Conservation (phyloP, 2,113 vertebrate species). For the Semnornis frantzii region DNA sequence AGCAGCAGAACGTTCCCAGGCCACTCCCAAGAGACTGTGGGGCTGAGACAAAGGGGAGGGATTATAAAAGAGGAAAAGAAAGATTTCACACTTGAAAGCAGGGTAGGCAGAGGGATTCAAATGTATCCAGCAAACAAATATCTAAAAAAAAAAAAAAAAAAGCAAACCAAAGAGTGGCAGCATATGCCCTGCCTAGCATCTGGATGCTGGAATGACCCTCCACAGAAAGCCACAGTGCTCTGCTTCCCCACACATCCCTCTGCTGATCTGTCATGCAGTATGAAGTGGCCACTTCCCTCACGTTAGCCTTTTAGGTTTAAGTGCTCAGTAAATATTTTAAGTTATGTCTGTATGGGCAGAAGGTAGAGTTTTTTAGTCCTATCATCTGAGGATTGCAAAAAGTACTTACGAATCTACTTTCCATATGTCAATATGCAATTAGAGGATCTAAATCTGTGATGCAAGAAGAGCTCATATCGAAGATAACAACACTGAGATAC, state of each 20-base stretch:
- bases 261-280: neutral
- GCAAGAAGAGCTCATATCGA: slow-evolving; percentile 24
- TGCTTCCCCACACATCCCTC: neutral
- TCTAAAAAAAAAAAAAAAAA: neutral
- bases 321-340: slow-evolving; percentile 61
- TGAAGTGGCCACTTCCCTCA: slow-evolving; percentile 54
- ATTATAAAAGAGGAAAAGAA: neutral
- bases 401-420: slow-evolving; percentile 48
- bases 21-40: neutral
- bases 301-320: slow-evolving; percentile 44
- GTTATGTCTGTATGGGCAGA: slow-evolving; percentile 50
- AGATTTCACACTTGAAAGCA: neutral
- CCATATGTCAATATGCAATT: slow-evolving; percentile 60
- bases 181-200: neutral
- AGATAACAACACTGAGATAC: slow-evolving; percentile 20
- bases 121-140: neutral
- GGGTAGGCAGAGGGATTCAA: neutral
- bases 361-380: slow-evolving; percentile 20
- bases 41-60: neutral
- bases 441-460: slow-evolving; percentile 41
- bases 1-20: neutral
- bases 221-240: neutral
- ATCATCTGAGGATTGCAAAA: slow-evolving; percentile 17
- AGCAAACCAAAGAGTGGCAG: neutral
- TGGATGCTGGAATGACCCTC: neutral